A percentile compares a stretch with the other conserved stretches of the same genome.
Conservation (phyloP, 1,140 invertebrate genomes). For the Drosophila mauritiana region DNA sequence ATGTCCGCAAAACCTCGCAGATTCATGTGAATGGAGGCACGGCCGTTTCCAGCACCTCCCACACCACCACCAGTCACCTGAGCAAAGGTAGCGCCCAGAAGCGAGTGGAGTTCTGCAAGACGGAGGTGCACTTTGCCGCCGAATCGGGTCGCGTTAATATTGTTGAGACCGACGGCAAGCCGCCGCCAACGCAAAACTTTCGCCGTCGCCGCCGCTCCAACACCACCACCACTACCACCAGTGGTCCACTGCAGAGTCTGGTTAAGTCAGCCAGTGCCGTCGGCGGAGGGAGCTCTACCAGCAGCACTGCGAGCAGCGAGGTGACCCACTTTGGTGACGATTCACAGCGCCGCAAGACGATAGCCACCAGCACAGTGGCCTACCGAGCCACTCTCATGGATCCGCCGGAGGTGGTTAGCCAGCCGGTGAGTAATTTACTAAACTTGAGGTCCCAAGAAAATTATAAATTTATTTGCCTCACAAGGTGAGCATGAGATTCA, state of each 20-base stretch:
- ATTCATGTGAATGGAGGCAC: conserved; percentile 66
- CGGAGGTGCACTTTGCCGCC: conserved; percentile 93
- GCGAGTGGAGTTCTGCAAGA: conserved; percentile 93
- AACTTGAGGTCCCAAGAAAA: too few species aligned
- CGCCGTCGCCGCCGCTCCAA: conserved; percentile 87
- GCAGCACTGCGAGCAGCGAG: conserved; percentile 28
- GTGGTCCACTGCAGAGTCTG: conserved; percentile 72
- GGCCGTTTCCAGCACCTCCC: conserved; percentile 55
- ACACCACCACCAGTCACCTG: conserved; percentile 68
- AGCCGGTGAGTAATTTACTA: conserved; percentile 28
- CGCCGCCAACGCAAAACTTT: conserved; percentile 92
- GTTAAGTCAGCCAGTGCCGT: conserved; percentile 68
- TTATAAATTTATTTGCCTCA: too few species aligned
- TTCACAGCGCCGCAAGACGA: conserved; percentile 46
- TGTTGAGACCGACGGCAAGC: conserved; percentile 93
- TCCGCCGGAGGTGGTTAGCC: conserved; percentile 58
- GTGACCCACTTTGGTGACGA: conserved; percentile 76
- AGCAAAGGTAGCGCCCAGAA: conserved; percentile 85
- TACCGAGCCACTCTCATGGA: conserved; percentile 75
- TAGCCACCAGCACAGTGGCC: conserved; percentile 68
- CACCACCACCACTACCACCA: conserved; percentile 85
- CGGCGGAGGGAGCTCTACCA: conserved; percentile 7
- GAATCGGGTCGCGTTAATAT: conserved; percentile 93
- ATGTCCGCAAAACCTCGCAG: conserved; percentile 84
- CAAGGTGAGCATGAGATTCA: too few species aligned